Conservation (phyloP, 2,113 vertebrate genomes). For the Gallinago jamesoni region DNA sequence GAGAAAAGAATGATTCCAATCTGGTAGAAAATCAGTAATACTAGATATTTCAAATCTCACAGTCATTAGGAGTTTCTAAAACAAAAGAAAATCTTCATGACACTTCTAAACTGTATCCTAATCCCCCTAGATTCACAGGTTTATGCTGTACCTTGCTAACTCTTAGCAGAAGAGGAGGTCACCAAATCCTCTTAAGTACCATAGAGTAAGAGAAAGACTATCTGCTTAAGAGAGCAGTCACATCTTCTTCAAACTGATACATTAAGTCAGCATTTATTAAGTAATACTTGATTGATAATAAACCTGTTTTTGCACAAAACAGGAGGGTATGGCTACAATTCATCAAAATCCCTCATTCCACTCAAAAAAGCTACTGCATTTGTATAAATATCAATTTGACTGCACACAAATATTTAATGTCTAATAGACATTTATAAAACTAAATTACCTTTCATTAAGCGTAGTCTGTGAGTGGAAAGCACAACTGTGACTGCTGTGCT, state of each 20-base stretch:
- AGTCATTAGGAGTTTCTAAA: neutral
- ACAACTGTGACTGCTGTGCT: slow-evolving; percentile 70
- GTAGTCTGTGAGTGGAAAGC: slow-evolving; percentile 80
- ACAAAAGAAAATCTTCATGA: neutral
- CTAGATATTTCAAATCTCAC: neutral
- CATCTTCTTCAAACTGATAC: neutral
- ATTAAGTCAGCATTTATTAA: neutral
- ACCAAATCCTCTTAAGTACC: neutral
- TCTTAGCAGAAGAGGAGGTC: neutral
- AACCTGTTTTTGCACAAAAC: neutral
- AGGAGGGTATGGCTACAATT: neutral
- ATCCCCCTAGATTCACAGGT: neutral
- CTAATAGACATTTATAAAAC: neutral
- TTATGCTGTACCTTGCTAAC: neutral
- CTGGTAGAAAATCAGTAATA: neutral
- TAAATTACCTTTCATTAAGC: slow-evolving; percentile 83
- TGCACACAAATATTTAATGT: neutral
- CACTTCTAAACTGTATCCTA: neutral
- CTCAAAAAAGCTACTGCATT: neutral
- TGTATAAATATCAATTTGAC: neutral
- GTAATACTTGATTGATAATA: neutral
- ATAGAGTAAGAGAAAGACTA: neutral
- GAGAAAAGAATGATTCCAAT: neutral
- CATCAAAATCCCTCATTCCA: neutral
- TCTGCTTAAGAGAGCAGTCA: neutral